Evolutionary conservation across 2,113 vertebrate species (phyloP), one percentile per base, ranked within the genome.

Genomic region (Sinocyclocheilus anophthalmus): DNA sequence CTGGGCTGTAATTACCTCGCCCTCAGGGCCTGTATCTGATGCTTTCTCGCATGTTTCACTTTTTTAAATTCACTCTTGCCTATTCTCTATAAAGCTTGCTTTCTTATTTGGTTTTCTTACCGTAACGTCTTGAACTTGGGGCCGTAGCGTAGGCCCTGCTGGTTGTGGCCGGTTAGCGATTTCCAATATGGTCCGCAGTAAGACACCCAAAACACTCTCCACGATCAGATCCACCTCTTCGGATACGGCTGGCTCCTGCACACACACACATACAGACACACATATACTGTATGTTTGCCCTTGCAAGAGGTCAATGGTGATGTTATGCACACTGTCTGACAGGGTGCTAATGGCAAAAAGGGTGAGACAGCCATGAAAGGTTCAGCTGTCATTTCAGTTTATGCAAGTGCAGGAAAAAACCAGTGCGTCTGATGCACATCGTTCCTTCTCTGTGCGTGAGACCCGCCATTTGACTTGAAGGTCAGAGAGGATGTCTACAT

Each of bases 211-310:
- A 87, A 99, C 92, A 85, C 96, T 99, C 90, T 97, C 96, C 87
- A 99, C 98, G 42, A 99, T 98, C 88, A 99, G 94, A 79, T 98
- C 97, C 84, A 99, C 96, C 92, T 99, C 98, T 88, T 98, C 97
- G 13, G 96, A 94, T 84, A 97, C 94, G 3, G 95, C 95, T 14
- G 96, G 96, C 89, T 99, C 98, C 98, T 99, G 77, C 26, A 42
- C 16, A 84, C 48, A 70, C 48, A 79, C 57, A 76, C 72, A 84
- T 39, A 76, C 9, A 76, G 20, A 45, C 13, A 85, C 48, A 75
- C 42, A 79, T 76, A 72, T 81, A 30, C 30, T 30, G 30, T 30
- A 86, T 69, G 88, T 78, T 59, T 22, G 30, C 57, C 72, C 88
- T 90, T 91, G 88, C 84, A 87, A 90, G 88, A 79, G 87, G 83